Evolutionary conservation across 1,140 invertebrate species (phyloP).

Genomic region (Tribolium castaneum): DNA sequence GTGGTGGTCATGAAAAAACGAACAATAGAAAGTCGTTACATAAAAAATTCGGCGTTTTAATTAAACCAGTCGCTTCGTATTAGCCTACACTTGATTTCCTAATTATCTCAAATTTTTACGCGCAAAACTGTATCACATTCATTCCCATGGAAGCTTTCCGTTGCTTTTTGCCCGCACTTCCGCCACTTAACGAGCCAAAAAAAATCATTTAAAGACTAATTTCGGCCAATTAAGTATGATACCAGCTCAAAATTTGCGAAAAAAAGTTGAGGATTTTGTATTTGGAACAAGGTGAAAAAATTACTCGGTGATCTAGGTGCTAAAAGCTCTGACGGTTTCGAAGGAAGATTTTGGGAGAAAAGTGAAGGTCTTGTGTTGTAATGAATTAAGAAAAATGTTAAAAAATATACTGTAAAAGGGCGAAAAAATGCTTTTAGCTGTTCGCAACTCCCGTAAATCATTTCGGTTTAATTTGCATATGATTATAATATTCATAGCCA

Average conservation of each 20-base stretch:
- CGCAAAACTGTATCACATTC: not conserved
- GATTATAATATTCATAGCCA: conserved; percentile 11
- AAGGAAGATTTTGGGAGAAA: not conserved
- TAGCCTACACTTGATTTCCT: not conserved
- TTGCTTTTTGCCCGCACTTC: not conserved
- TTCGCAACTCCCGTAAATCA: not conserved
- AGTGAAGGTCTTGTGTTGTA: not conserved
- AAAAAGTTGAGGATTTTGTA: too few species aligned
- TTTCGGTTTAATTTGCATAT: conserved; percentile 21
- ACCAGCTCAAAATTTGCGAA: too few species aligned
- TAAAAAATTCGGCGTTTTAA: not conserved
- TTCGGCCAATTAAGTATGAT: conserved; percentile 4
- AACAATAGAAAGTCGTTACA: conserved; percentile 17
- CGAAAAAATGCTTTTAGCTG: not conserved
- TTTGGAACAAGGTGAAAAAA: too few species aligned
- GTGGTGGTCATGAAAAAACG: not conserved
- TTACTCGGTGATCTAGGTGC: too few species aligned
- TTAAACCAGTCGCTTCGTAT: not conserved
- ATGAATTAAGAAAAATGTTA: too few species aligned
- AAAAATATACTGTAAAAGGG: too few species aligned
- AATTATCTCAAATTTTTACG: not conserved
- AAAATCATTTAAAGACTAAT: not conserved
- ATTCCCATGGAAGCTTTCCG: not conserved
- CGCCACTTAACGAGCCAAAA: conserved; percentile 8
- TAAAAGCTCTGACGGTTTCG: too few species aligned